These are phyloP conservation scores for Enoplosus armatus DNA, from an alignment of 2,797 vertebrate species.

Conservation along the genomic window DNA sequence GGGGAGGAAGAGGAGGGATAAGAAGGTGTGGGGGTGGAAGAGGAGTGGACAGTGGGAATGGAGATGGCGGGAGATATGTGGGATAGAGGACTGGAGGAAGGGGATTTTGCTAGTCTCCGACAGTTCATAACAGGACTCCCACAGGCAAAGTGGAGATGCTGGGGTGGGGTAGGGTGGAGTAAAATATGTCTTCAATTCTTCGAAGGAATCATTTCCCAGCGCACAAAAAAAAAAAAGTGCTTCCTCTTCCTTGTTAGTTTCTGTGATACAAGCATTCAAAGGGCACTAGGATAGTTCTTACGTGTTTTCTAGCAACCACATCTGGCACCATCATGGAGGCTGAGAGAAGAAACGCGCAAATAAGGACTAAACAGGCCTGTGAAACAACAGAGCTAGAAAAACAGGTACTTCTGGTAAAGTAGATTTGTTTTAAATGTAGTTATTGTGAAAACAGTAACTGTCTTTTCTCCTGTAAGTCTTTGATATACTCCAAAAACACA, in stretches of 20 bases:
- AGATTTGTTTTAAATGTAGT: neutral
- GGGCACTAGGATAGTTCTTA: neutral
- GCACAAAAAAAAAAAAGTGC: conserved; percentile 16
- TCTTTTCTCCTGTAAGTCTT: neutral
- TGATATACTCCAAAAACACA: neutral
- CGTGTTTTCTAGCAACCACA: conserved; percentile 1
- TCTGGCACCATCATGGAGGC: conserved; percentile 4
- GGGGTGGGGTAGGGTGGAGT: conserved; percentile 12
- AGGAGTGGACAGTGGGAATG: conserved; percentile 35
- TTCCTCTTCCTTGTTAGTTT: neutral
- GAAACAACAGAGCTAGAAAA: neutral
- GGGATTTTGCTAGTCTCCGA: conserved; percentile 48
- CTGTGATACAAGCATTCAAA: neutral
- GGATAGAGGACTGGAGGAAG: conserved; percentile 32
- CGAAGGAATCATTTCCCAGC: conserved; percentile 28
- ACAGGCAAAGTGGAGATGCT: conserved; percentile 17
- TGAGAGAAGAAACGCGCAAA: conserved; percentile 5
- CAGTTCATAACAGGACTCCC: conserved; percentile 49
- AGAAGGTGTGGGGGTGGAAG: conserved; percentile 38
- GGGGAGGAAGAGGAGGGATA: conserved; percentile 35
- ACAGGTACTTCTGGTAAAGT: neutral
- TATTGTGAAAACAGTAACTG: neutral
- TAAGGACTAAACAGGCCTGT: neutral
- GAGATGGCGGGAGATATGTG: conserved; percentile 56
- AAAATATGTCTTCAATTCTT: conserved; percentile 37